Base-by-base conservation (phyloP, 1,140 invertebrate species). In the Cardiocondyla obscurior region DNA sequence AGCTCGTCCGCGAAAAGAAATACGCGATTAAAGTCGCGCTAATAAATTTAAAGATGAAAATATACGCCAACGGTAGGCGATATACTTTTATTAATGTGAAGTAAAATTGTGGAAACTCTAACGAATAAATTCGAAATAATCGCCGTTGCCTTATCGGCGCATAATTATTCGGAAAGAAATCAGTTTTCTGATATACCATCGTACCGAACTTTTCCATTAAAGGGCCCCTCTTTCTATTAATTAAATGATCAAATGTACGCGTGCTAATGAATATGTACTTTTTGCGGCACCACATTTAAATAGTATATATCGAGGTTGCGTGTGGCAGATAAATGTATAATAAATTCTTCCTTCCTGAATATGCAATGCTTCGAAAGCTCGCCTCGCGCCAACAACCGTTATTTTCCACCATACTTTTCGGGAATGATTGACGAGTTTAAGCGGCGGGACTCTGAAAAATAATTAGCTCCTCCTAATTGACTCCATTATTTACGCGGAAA, bases 341-440 rank as follows among this genome's bases (percentile, higher is more conserved):
- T n/a, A 87, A 87, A 87, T 87, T 79, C 84, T 49, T 83, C 33
- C 36, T 46, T 65, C 46, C 64, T 79, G 85, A 86, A 87, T 86
- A 86, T 86, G 84, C 77, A 86, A 86, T 67, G 67, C 39, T 53
- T 46, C 44, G 58, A 87, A 86, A 82, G 81, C 69, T 53, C 39
- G 62, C 69, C 69, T 36, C 70, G 16, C 77, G 44, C 39, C 67
- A 57, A 49, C 46, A 57, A 69, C 46, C 69, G 67, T 86, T 72
- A 67, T 53, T 51, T 79, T n/a, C 65, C 22, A 46, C 28, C 83
- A 42, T 42, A 55, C 77, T 76, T 70, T 85, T 82, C 51, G 33
- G 28, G 49, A 65, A 83, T 77, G 84, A 86, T 85, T 72, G 85
- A 85, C 79, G 79, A 51, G 49, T 58, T 53, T 16, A 62, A 81